phyloP scores from a whole-genome alignment of 92 coral and sea anemone species.

The Isaurus tuberculatus region DNA sequence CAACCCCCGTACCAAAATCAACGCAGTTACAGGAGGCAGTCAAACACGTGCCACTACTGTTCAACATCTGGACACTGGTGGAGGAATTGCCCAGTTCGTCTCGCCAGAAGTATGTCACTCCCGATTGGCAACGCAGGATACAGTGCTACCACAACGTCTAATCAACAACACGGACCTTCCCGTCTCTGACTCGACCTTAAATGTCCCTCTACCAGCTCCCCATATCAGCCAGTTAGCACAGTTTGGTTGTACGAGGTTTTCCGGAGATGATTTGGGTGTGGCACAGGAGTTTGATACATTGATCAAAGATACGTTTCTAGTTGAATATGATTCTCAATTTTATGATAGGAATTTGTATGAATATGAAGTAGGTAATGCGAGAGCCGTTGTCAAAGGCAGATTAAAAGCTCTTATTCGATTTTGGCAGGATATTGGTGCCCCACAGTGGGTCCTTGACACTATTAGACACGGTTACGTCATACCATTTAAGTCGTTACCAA shows the following conservation, averaged over 20 bases:
- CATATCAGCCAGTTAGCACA: too few species aligned
- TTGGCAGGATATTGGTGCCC: conserved; percentile 46
- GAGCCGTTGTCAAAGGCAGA: conserved; percentile 47
- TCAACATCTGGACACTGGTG: conserved; percentile 12
- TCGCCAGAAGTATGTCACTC: too few species aligned
- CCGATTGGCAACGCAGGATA: too few species aligned
- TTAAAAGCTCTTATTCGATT: conserved; percentile 18
- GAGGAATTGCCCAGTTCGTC: neutral
- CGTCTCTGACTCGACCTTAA: too few species aligned
- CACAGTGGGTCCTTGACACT: conserved; percentile 45
- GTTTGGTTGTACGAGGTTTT: neutral
- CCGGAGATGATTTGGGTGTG: conserved; percentile 4
- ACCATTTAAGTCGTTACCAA: conserved; percentile 16
- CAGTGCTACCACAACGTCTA: too few species aligned
- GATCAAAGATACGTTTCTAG: conserved; percentile 21
- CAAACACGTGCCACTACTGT: conserved; percentile 16
- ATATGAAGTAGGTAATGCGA: conserved; percentile 37
- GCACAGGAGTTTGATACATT: conserved; percentile 5
- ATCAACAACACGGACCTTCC: too few species aligned
- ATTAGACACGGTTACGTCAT: conserved; percentile 11
- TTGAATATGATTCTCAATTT: conserved; percentile 9
- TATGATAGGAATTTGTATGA: conserved; percentile 40
- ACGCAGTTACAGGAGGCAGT: neutral
- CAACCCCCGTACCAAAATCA: neutral
- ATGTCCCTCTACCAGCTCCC: too few species aligned